Conservation (phyloP, 1,140 invertebrate genomes). For the Saccostrea glomerata region DNA sequence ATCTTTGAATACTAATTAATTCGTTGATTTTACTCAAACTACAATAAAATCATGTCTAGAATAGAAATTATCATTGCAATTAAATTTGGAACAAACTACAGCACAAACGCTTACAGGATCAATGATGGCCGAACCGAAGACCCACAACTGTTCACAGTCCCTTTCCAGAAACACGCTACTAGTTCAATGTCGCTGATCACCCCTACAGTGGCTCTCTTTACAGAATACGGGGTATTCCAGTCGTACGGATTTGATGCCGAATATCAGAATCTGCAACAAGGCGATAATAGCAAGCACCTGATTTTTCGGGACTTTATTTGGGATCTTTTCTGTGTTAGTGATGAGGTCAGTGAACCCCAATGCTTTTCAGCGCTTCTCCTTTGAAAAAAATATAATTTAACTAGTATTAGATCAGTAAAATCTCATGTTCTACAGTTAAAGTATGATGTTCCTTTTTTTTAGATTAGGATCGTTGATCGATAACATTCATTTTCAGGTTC, state of each 20-base stretch:
- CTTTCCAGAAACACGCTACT: not conserved
- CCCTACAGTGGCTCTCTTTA: not conserved
- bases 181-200: not conserved
- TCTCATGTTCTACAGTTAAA: no score
- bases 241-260: slow-evolving; percentile 3
- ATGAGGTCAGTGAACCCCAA: not conserved
- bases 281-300: not conserved
- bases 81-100: slow-evolving; percentile 17
- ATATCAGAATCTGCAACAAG: not conserved
- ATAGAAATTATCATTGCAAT: not conserved
- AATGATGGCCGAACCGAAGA: not conserved
- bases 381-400: no score
- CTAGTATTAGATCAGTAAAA: no score
- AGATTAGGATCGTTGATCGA: not conserved
- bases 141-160: not conserved
- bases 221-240: not conserved
- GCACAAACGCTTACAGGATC: not conserved
- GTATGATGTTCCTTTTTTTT: no score
- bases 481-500: not conserved
- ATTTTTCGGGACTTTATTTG: slow-evolving; percentile 9
- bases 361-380: not conserved
- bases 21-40: not conserved
- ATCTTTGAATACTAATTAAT: not conserved
- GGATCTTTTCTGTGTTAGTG: not conserved
- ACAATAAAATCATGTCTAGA: not conserved